phyloP scores from a whole-genome alignment of 2,797 vertebrate species.

The Anguilla marmorata region DNA sequence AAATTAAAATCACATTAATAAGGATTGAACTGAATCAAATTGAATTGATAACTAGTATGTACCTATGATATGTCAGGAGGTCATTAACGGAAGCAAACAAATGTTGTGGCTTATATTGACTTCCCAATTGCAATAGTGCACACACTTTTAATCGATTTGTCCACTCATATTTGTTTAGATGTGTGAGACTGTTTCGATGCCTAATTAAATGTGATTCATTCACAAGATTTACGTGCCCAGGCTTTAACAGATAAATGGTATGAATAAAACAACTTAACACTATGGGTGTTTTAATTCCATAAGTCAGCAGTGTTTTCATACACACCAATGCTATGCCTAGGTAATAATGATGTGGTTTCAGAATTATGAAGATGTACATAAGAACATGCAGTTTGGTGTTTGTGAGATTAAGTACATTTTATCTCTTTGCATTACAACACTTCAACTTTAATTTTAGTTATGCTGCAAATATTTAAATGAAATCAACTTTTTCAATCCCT shows the following conservation, averaged over 20 bases:
- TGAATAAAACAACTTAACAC: background rate
- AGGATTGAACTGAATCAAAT: background rate
- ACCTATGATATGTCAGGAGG: background rate
- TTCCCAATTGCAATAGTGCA: background rate
- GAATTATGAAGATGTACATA: background rate
- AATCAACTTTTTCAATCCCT: background rate
- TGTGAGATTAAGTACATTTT: slow-evolving; percentile 26
- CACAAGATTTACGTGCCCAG: background rate
- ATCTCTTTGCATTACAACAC: background rate
- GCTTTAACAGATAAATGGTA: background rate
- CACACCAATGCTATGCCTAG: background rate
- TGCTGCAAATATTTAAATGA: slow-evolving; percentile 40
- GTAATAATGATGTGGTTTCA: background rate
- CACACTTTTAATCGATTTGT: background rate
- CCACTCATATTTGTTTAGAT: background rate
- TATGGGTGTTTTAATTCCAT: background rate
- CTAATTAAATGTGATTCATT: background rate
- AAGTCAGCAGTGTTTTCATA: too few species aligned
- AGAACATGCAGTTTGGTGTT: background rate
- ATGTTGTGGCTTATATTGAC: background rate
- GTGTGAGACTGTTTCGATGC: background rate
- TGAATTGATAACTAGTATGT: background rate
- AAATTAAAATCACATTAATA: background rate
- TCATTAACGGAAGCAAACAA: background rate
- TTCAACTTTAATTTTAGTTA: slow-evolving; percentile 32